These are phyloP conservation scores for Phoxinus dragarum DNA, from an alignment of 2,797 vertebrate genomes.

Conservation along the genomic window DNA sequence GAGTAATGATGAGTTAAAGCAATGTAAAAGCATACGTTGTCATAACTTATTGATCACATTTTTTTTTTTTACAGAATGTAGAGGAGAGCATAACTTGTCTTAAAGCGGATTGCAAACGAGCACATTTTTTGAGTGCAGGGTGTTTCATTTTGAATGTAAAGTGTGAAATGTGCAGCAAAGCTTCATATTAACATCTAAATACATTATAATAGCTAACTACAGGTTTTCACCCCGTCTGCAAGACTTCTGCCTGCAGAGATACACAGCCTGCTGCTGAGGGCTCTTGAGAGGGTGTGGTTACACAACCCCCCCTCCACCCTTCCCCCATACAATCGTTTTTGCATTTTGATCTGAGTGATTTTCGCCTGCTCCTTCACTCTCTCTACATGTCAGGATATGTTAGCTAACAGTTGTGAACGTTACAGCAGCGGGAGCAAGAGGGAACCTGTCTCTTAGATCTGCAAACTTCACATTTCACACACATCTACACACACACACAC, in stretches of 20 bases:
- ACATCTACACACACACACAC: conserved; percentile 22
- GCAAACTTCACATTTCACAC: conserved; percentile 57
- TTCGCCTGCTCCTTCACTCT: conserved; percentile 42
- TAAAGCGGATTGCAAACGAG: neutral
- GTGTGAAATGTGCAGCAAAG: neutral
- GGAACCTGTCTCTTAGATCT: conserved; percentile 74
- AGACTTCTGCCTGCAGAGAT: neutral
- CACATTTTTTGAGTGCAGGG: neutral
- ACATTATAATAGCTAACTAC: neutral
- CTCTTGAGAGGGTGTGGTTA: conserved; percentile 50
- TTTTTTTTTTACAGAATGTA: neutral
- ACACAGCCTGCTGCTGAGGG: conserved; percentile 18
- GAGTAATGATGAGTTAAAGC: too few relatives aligned
- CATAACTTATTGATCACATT: too few relatives aligned
- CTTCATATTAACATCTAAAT: neutral
- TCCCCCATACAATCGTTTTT: conserved; percentile 42
- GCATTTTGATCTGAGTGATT: conserved; percentile 64
- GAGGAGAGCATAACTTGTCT: neutral
- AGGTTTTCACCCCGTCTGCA: neutral
- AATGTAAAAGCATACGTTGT: too few relatives aligned
- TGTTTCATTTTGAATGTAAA: neutral
- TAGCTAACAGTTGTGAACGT: conserved; percentile 65
- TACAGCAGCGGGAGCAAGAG: conserved; percentile 74
- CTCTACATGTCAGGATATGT: conserved; percentile 79
- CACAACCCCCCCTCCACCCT: neutral